A percentile compares a stretch with the other conserved stretches of the same genome.
phyloP scores from a whole-genome alignment of 2,888 invertebrate genomes.

The Tinea semifulvella region DNA sequence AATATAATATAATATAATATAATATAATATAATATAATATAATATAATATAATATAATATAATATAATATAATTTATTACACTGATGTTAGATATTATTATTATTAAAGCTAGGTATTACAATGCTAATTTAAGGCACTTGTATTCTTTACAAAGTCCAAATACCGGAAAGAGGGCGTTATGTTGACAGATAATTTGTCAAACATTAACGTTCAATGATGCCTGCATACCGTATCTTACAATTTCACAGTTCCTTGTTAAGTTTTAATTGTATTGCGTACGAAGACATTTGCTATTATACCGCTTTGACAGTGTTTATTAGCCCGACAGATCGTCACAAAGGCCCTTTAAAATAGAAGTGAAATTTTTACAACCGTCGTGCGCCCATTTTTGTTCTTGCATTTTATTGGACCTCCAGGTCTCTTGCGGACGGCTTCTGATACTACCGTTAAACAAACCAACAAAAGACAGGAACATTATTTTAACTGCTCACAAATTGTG shows the following conservation, averaged over 20 bases:
- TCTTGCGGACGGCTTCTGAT: conserved; percentile 38
- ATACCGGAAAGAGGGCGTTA: conserved; percentile 40
- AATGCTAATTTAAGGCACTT: neutral
- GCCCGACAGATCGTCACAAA: conserved; percentile 8
- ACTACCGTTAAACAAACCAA: conserved; percentile 53
- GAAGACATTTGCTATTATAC: conserved; percentile 7
- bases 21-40: no score
- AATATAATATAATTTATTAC: no score
- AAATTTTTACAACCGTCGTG: conserved; percentile 40
- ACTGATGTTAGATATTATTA: no score
- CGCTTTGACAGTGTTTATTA: conserved; percentile 8
- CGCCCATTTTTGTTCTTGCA: conserved; percentile 39
- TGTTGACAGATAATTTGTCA: conserved; percentile 54
- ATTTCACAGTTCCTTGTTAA: conserved; percentile 52
- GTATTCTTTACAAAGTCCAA: conserved; percentile 2
- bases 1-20: no score
- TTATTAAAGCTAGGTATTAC: no score
- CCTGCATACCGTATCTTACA: conserved; percentile 40
- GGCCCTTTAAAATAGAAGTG: conserved; percentile 22
- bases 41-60: no score
- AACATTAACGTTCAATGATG: conserved; percentile 50
- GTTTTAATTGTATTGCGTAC: conserved; percentile 37
- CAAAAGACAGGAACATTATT: conserved; percentile 36
- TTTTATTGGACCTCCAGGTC: conserved; percentile 40
- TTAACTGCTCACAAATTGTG: conserved; percentile 28